Conservation (phyloP, 1,140 invertebrate species). For the Spodoptera frugiperda region DNA sequence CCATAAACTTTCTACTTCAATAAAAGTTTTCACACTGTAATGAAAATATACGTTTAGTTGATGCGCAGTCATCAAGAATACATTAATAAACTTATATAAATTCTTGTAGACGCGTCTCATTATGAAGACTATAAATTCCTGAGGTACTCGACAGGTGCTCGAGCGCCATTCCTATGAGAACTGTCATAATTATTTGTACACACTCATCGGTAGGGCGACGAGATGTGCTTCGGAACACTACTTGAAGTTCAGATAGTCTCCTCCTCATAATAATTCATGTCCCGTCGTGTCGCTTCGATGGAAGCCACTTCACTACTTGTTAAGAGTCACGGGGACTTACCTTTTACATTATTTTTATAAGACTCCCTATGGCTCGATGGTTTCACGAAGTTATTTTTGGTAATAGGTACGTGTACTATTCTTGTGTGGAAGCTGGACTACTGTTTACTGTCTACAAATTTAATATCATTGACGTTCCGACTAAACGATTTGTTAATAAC, state of each 20-base stretch:
- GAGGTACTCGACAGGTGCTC: conserved; percentile 53
- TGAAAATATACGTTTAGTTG: conserved; percentile 12
- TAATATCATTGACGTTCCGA: no score
- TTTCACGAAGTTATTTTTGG: conserved; percentile 26
- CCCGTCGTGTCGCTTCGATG: conserved; percentile 56
- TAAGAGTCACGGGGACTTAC: conserved; percentile 70
- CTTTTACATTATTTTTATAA: conserved; percentile 76
- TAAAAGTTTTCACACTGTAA: conserved; percentile 36
- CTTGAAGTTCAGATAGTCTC: conserved; percentile 71
- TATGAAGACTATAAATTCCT: conserved; percentile 42
- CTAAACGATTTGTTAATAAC: no score
- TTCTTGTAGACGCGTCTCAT: conserved; percentile 23
- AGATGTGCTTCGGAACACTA: conserved; percentile 70
- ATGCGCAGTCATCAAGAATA: conserved; percentile 30
- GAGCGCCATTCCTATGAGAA: conserved; percentile 69
- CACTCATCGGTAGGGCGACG: conserved; percentile 55
- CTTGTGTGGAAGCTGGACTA: not conserved
- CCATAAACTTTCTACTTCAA: conserved; percentile 26
- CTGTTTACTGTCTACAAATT: not conserved
- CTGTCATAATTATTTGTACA: conserved; percentile 78
- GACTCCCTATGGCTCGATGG: conserved; percentile 22
- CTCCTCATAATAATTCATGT: conserved; percentile 74
- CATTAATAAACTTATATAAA: conserved; percentile 41
- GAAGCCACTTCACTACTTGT: conserved; percentile 74
- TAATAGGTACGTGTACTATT: not conserved